A percentile compares a stretch with the other conserved stretches of the same genome.
These are phyloP conservation scores for Oreochromis aureus DNA, from an alignment of 2,113 vertebrate genomes.

Conservation along the genomic window DNA sequence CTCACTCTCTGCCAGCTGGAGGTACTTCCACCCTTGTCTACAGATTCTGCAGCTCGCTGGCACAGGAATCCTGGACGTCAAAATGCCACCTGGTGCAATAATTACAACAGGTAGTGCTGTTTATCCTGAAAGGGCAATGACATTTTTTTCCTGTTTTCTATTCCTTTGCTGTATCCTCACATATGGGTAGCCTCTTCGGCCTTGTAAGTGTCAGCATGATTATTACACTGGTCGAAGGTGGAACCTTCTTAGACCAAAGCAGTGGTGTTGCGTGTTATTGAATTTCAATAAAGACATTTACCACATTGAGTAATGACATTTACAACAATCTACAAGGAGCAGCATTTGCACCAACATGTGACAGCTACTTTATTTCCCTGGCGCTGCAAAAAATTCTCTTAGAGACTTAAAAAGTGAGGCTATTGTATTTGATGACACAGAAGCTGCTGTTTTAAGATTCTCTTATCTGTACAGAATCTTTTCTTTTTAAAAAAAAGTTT, in stretches of 20 bases:
- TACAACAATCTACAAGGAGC: background rate
- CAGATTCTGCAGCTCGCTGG: slow-evolving; percentile 50
- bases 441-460: background rate
- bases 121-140: background rate
- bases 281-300: background rate
- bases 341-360: background rate
- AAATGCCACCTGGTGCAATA: slow-evolving; percentile 78
- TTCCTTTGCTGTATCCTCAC: background rate
- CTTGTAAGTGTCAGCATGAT: background rate
- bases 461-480: background rate
- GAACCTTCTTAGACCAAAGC: background rate
- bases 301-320: background rate
- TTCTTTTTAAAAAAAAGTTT: background rate
- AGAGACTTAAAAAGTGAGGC: background rate
- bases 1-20: slow-evolving; percentile 70
- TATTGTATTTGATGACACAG: background rate
- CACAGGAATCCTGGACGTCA: slow-evolving; percentile 71
- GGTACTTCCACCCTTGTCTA: slow-evolving; percentile 72
- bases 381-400: background rate
- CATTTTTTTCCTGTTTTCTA: background rate
- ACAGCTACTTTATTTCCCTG: background rate
- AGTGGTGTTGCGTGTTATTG: background rate
- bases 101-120: slow-evolving; percentile 71
- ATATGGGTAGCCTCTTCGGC: background rate
- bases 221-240: background rate